Evolutionary conservation across 2,113 vertebrate genomes (phyloP).

Genomic region (Bubalus kerabau): DNA sequence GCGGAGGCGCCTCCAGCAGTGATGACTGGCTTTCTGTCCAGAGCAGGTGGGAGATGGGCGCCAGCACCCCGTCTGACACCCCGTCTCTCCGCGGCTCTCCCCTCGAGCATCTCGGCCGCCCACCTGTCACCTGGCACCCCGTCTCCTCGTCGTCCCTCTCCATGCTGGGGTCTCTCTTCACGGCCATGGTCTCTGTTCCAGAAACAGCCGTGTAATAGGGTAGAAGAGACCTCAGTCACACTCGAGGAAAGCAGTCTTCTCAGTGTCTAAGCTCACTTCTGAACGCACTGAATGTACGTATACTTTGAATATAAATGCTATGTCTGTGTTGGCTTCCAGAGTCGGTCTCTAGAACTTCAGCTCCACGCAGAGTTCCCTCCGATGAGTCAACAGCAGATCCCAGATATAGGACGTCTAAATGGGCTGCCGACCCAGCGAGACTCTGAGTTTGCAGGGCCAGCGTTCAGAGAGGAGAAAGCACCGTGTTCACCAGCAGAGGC

Average conservation of each 20-base stretch:
- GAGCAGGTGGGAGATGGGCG: neutral
- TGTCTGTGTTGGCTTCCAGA: neutral
- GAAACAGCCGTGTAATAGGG: neutral
- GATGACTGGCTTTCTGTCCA: neutral
- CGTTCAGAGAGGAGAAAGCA: neutral
- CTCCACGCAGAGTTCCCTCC: neutral
- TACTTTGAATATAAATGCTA: neutral
- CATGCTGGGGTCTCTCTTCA: neutral
- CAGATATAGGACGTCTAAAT: neutral
- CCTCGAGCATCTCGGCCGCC: fast-evolving
- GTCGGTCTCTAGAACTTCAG: neutral
- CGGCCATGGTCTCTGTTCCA: neutral
- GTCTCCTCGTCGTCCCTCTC: neutral
- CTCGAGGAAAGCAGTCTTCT: neutral
- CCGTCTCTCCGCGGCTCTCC: neutral
- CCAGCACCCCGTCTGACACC: fast-evolving
- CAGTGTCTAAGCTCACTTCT: neutral
- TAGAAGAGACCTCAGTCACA: neutral
- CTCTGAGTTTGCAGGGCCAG: neutral
- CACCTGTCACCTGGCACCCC: neutral
- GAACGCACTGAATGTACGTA: neutral
- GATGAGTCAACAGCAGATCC: neutral
- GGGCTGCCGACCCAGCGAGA: neutral
- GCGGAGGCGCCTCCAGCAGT: fast-evolving
- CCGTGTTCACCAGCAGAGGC: fast-evolving